A percentile compares a stretch with the other conserved stretches of the same genome.
Evolutionary conservation across 2,797 vertebrate species (phyloP).

Genomic region (Streptopelia turtur): DNA sequence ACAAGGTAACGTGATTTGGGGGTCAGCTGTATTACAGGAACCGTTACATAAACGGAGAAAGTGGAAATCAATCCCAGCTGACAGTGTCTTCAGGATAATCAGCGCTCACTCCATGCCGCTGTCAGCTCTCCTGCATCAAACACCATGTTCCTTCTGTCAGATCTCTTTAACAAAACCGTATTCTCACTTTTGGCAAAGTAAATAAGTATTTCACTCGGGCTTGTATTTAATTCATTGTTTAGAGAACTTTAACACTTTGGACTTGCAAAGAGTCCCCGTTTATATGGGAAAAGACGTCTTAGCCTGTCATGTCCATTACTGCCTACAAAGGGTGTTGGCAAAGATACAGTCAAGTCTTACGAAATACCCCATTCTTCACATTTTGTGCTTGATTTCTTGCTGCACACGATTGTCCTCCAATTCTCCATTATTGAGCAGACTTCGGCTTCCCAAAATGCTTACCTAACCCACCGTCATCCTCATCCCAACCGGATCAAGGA

Average conservation of each 20-base stretch:
- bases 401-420: not conserved
- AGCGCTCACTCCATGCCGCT: conserved; percentile 87
- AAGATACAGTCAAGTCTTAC: not conserved
- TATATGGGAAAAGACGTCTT: not conserved
- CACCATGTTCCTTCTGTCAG: conserved; percentile 84
- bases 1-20: conserved; percentile 93
- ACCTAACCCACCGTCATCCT: not conserved
- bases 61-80: conserved; percentile 94
- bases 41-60: conserved; percentile 84
- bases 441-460: not conserved
- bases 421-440: not conserved
- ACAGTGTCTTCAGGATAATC: conserved; percentile 97
- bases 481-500: not conserved
- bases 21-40: conserved; percentile 96
- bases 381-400: not conserved
- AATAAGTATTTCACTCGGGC: conserved; percentile 77
- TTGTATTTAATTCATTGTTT: conserved; percentile 65
- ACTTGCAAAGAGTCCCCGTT: conserved; percentile 37
- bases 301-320: not conserved
- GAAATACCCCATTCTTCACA: not conserved
- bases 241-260: conserved; percentile 47
- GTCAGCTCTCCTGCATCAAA: conserved; percentile 82
- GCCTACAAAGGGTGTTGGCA: not conserved
- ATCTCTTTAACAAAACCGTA: conserved; percentile 80
- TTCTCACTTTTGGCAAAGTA: conserved; percentile 85